Evolutionary conservation across 2,797 vertebrate species (phyloP).

Genomic region (Siniperca scherzeri): DNA sequence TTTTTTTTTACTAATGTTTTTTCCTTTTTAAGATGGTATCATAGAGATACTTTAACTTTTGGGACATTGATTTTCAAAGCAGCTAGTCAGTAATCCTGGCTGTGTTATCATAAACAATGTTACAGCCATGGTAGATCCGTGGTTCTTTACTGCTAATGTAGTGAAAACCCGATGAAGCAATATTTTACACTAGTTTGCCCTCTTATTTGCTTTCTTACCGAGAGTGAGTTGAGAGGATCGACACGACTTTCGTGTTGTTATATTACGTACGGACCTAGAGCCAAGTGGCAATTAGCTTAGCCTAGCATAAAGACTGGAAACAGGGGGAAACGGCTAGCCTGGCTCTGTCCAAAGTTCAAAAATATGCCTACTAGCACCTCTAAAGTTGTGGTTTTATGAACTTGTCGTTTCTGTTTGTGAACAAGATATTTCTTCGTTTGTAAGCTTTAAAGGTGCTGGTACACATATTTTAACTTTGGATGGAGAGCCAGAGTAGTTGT

Average conservation of each 20-base stretch:
- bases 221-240: background rate
- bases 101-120: conserved; percentile 12
- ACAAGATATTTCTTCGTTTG: background rate
- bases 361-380: background rate
- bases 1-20: conserved; percentile 1
- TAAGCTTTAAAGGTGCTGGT: background rate
- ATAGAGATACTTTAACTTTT: background rate
- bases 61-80: conserved; percentile 14
- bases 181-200: background rate
- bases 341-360: background rate
- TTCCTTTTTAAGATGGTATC: conserved; percentile 16
- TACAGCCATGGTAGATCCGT: background rate
- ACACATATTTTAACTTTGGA: background rate
- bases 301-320: background rate
- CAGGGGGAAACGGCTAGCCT: background rate
- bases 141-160: conserved; percentile 2
- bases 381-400: background rate
- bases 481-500: background rate
- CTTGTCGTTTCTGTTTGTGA: background rate
- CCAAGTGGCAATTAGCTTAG: background rate
- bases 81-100: conserved; percentile 1
- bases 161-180: background rate
- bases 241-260: background rate
- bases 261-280: no score
- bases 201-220: background rate